Evolutionary conservation across 53 echinoderm and acorn worm species (phyloP).

Genomic region (Echinometra lucunter): DNA sequence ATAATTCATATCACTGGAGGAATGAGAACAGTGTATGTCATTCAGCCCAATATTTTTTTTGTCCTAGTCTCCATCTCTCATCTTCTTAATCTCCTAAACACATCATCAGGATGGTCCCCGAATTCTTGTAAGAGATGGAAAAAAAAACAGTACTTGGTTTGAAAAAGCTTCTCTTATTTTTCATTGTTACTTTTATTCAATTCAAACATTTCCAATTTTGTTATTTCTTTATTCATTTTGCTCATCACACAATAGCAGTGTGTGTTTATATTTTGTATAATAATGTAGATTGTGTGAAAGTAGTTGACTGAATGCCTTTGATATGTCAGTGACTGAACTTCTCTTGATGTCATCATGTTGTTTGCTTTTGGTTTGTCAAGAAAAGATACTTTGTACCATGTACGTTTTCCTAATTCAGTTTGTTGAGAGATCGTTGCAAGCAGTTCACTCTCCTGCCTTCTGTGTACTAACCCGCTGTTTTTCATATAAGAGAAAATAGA

Average conservation of each 20-base stretch:
- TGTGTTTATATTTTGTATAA: constrained; percentile 47
- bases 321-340: not conserved
- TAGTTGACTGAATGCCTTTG: not conserved
- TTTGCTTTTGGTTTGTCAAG: constrained; percentile 15
- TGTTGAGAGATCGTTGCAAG: not conserved
- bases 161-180: not conserved
- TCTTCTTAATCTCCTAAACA: not conserved
- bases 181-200: not conserved
- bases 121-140: not conserved
- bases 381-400: constrained; percentile 46
- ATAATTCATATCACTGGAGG: not conserved
- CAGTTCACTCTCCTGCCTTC: no score
- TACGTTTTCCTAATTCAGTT: not conserved
- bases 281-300: constrained; percentile 21
- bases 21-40: not conserved
- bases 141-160: constrained; percentile 23
- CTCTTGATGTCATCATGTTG: not conserved
- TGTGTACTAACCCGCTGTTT: no score
- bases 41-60: not conserved
- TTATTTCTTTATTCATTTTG: not conserved
- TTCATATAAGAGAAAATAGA: no score
- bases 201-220: not conserved
- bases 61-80: not conserved
- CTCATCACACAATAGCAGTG: constrained; percentile 7
- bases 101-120: no score